Percentiles rank a stretch among this genome's conserved stretches.
These are phyloP conservation scores for Drosophila athabasca DNA, from an alignment of 1,140 invertebrate species.

Conservation along the genomic window DNA sequence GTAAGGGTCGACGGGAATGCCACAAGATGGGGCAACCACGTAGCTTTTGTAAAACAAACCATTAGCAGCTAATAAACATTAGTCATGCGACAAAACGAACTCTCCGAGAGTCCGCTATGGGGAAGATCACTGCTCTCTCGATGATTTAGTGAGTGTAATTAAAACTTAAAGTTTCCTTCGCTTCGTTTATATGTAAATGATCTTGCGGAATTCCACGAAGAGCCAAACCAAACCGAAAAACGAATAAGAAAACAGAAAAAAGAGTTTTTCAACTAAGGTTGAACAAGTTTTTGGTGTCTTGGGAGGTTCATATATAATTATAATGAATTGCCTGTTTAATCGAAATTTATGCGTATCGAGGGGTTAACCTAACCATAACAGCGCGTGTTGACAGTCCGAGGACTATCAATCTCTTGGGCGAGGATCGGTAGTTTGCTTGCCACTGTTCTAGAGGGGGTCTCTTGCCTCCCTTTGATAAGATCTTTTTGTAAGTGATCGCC, in stretches of 20 bases:
- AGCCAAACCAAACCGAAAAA: slow-evolving; percentile 36
- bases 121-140: slow-evolving; percentile 33
- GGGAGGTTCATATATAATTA: slow-evolving; percentile 44
- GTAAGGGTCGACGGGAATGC: slow-evolving; percentile 9
- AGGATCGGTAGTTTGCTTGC: slow-evolving; percentile 28
- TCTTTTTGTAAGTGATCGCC: slow-evolving; percentile 61
- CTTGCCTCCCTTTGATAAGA: slow-evolving; percentile 29
- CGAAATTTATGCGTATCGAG: slow-evolving; percentile 72
- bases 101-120: slow-evolving; percentile 11
- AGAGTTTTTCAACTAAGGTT: slow-evolving; percentile 57
- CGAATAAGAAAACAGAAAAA: slow-evolving; percentile 21
- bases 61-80: slow-evolving; percentile 84
- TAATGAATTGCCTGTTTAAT: slow-evolving; percentile 66
- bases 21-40: slow-evolving; percentile 46
- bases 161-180: slow-evolving; percentile 76
- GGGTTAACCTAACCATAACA: slow-evolving; percentile 28
- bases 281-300: slow-evolving; percentile 64
- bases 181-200: slow-evolving; percentile 73
- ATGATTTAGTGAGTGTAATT: slow-evolving; percentile 82
- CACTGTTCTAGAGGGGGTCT: slow-evolving; percentile 26
- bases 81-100: slow-evolving; percentile 72
- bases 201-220: slow-evolving; percentile 76
- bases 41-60: slow-evolving; percentile 83
- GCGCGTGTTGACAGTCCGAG: slow-evolving; percentile 63
- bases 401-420: slow-evolving; percentile 58